A percentile compares a stretch with the other conserved stretches of the same genome.
These are phyloP conservation scores for Columba guinea DNA, from an alignment of 2,797 vertebrate genomes.

Conservation along the genomic window DNA sequence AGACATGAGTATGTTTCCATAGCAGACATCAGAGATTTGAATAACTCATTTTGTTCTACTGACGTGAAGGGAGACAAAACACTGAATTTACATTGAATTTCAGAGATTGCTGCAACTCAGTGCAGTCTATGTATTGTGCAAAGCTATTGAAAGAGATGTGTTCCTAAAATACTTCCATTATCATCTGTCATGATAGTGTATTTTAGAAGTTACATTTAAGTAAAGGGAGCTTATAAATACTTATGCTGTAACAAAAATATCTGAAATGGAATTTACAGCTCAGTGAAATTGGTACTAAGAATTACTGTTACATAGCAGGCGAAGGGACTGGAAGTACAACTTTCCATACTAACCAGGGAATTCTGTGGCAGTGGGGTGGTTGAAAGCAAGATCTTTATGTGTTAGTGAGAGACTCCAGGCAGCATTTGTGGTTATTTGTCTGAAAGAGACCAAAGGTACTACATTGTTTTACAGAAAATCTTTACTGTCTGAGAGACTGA, in stretches of 20 bases:
- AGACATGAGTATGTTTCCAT: not conserved
- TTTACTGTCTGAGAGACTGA: not conserved
- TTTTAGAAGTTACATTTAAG: not conserved
- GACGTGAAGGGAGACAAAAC: not conserved
- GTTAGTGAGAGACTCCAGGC: not conserved
- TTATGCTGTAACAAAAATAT: not conserved
- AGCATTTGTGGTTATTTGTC: not conserved
- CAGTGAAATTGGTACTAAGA: not conserved
- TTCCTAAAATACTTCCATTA: not conserved
- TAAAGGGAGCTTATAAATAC: not conserved
- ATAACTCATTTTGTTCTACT: not conserved
- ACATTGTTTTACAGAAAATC: not conserved
- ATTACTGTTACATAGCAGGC: not conserved
- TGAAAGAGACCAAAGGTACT: not conserved
- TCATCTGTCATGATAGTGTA: not conserved
- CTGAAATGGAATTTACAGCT: not conserved
- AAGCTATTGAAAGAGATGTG: not conserved
- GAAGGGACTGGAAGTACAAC: not conserved
- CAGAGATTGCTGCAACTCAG: not conserved
- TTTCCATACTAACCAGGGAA: not conserved
- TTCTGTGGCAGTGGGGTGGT: not conserved
- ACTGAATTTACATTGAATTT: not conserved
- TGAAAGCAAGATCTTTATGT: not conserved
- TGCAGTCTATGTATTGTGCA: not conserved
- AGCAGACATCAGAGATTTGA: not conserved